Percentiles rank a stretch among this genome's conserved stretches.
phyloP scores from a whole-genome alignment of 2,888 invertebrate species.

The Meloe dianella region DNA sequence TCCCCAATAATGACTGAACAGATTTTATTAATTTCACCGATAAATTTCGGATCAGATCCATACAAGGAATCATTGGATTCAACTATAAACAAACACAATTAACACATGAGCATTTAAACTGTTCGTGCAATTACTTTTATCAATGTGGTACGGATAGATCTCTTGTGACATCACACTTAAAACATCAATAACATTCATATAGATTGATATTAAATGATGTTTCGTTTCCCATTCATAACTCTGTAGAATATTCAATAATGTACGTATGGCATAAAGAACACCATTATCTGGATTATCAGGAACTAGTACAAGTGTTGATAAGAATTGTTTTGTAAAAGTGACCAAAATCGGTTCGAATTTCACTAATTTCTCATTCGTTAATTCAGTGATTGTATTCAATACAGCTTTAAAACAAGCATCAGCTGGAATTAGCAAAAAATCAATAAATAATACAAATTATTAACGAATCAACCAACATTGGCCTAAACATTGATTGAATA shows the following conservation, averaged over 20 bases:
- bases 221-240: conserved; percentile 74
- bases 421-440: conserved; percentile 62
- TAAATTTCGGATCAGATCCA: conserved; percentile 86
- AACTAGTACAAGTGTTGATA: conserved; percentile 81
- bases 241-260: conserved; percentile 81
- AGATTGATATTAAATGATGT: conserved; percentile 71
- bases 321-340: conserved; percentile 76
- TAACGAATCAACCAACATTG: conserved; percentile 68
- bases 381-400: conserved; percentile 77
- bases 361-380: conserved; percentile 76
- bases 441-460: neutral
- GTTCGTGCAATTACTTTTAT: conserved; percentile 66
- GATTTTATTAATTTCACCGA: conserved; percentile 78
- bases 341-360: conserved; percentile 75
- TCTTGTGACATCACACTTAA: conserved; percentile 82
- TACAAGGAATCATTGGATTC: conserved; percentile 93
- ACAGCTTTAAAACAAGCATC: conserved; percentile 94
- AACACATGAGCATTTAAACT: neutral
- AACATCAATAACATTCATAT: conserved; percentile 78
- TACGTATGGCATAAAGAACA: conserved; percentile 79
- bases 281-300: conserved; percentile 91
- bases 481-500: conserved; percentile 87
- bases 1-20: conserved; percentile 79
- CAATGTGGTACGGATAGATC: conserved; percentile 83
- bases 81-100: conserved; percentile 62